Evolutionary conservation across 1,140 invertebrate species (phyloP).

Genomic region (Drosophila sucinea): DNA sequence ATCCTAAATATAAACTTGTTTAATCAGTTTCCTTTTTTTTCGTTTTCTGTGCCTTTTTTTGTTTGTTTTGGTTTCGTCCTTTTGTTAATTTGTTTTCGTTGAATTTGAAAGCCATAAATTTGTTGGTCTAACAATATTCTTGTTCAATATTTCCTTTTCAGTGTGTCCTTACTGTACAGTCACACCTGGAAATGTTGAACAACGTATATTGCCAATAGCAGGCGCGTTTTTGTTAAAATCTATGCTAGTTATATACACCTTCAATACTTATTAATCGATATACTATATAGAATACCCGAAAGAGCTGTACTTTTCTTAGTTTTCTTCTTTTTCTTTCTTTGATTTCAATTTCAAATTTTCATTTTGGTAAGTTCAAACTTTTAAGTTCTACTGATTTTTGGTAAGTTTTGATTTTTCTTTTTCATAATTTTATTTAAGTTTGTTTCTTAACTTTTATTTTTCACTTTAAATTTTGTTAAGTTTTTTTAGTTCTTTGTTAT

Average conservation of each 20-base stretch:
- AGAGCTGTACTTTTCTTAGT: slow-evolving; percentile 14
- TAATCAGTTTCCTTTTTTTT: neutral
- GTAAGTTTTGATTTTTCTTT: neutral
- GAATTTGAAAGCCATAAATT: slow-evolving; percentile 74
- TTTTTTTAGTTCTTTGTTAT: slow-evolving; percentile 17
- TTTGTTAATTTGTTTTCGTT: slow-evolving; percentile 64
- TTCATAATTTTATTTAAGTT: slow-evolving; percentile 22
- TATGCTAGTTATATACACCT: slow-evolving; percentile 34
- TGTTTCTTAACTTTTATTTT: neutral
- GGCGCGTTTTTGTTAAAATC: slow-evolving; percentile 63
- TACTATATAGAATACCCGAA: slow-evolving; percentile 8
- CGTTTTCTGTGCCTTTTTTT: slow-evolving; percentile 20
- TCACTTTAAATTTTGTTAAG: slow-evolving; percentile 7
- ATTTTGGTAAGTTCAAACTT: slow-evolving; percentile 17
- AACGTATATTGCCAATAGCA: slow-evolving; percentile 75
- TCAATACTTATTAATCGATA: neutral
- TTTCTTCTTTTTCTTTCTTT: neutral
- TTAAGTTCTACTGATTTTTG: slow-evolving; percentile 13
- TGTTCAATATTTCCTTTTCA: slow-evolving; percentile 56
- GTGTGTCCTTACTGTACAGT: slow-evolving; percentile 13
- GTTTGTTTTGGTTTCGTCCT: slow-evolving; percentile 43
- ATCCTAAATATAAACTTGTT: neutral
- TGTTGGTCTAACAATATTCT: slow-evolving; percentile 79
- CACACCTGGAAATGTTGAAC: slow-evolving; percentile 62
- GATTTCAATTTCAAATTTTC: slow-evolving; percentile 11